Evolutionary conservation across 1,140 invertebrate genomes (phyloP).

Genomic region (Sipha flava): DNA sequence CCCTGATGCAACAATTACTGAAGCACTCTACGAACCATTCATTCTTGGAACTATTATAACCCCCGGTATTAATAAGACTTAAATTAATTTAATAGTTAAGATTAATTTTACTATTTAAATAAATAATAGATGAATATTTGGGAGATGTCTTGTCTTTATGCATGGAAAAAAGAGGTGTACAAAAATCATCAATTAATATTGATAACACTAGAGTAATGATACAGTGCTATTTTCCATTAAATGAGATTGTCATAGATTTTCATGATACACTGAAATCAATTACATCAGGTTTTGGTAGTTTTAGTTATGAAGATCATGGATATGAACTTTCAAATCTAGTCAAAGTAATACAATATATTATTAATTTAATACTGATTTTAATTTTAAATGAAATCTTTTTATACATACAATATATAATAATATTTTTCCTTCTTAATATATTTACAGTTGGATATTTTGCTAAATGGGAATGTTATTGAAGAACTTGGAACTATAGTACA

Average conservation of each 20-base stretch:
- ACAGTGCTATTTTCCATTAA: conserved; percentile 76
- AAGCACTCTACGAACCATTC: conserved; percentile 78
- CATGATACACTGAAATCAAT: conserved; percentile 84
- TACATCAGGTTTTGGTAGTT: conserved; percentile 91
- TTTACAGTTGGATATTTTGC: conserved; percentile 41
- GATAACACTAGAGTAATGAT: conserved; percentile 74
- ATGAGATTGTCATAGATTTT: conserved; percentile 91
- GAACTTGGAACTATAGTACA: conserved; percentile 84
- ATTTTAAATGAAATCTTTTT: too few relatives aligned
- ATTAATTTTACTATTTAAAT: neutral
- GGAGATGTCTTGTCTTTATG: conserved; percentile 64
- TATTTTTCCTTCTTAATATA: too few relatives aligned
- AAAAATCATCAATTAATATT: conserved; percentile 65
- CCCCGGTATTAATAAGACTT: conserved; percentile 54
- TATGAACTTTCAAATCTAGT: conserved; percentile 48
- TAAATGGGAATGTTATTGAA: conserved; percentile 76
- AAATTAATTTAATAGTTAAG: neutral
- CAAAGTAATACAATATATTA: conserved; percentile 34
- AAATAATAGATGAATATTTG: conserved; percentile 54
- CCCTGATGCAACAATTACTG: conserved; percentile 59
- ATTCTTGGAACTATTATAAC: conserved; percentile 50
- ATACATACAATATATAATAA: too few relatives aligned
- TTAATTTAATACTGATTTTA: too few relatives aligned
- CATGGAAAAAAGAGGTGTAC: conserved; percentile 66
- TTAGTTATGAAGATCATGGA: conserved; percentile 83